phyloP scores from a whole-genome alignment of 2,113 vertebrate genomes.

The Ancistrus triradiatus region DNA sequence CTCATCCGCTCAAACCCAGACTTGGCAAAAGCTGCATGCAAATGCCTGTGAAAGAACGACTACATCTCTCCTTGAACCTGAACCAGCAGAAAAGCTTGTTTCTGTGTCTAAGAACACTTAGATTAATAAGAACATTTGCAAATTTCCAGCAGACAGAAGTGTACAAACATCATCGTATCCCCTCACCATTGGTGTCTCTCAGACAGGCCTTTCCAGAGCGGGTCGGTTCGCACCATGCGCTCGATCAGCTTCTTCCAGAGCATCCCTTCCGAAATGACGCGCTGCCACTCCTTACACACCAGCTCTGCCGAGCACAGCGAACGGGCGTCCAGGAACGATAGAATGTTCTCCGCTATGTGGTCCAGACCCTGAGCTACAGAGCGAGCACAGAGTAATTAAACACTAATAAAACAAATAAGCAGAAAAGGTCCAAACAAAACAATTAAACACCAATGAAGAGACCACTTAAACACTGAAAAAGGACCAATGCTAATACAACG shows the following conservation, averaged over 20 bases:
- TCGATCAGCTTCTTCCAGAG: constrained; percentile 98
- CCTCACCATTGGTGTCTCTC: constrained; percentile 96
- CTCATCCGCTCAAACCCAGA: too few species aligned
- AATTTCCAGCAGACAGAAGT: neutral
- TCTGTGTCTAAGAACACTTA: too few species aligned
- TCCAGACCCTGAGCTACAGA: constrained; percentile 92
- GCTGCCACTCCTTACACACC: constrained; percentile 98
- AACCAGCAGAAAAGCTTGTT: too few species aligned
- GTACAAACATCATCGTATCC: neutral
- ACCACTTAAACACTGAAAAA: too few species aligned
- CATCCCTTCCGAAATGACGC: constrained; percentile 97
- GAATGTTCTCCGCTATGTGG: constrained; percentile 99
- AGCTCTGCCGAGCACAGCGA: constrained; percentile 94
- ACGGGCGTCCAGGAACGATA: constrained; percentile 93
- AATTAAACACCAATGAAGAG: too few species aligned
- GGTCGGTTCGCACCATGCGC: constrained; percentile 96
- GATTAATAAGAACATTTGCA: too few species aligned
- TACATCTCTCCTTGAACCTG: too few species aligned
- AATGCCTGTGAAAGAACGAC: too few species aligned
- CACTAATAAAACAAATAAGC: too few species aligned
- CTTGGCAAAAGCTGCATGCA: too few species aligned
- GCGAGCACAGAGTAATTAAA: constrained; percentile 4
- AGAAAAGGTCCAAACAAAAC: too few species aligned
- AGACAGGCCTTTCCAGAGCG: constrained; percentile 94
- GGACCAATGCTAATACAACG: too few species aligned